Conservation (phyloP, 1,140 invertebrate genomes). For the Ridgeia piscesae region DNA sequence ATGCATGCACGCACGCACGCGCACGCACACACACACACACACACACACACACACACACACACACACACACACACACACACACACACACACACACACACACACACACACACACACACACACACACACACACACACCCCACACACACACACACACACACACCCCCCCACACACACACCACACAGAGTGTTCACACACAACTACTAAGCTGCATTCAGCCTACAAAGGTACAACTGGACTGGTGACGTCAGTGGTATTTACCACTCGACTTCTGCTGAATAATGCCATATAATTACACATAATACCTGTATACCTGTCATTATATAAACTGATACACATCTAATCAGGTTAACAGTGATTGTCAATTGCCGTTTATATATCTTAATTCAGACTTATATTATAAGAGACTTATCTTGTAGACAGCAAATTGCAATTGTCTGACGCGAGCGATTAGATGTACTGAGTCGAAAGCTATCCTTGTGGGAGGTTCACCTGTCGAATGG, state of each 20-base stretch:
- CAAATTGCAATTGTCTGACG: background rate
- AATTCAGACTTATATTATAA: background rate
- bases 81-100: too few species aligned
- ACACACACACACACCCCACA: too few species aligned
- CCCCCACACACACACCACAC: background rate
- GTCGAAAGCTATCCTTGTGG: background rate
- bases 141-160: background rate
- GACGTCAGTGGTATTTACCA: background rate
- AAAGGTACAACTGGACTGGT: background rate
- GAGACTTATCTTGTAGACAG: background rate
- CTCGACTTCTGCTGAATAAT: background rate
- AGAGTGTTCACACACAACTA: background rate
- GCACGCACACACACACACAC: too few species aligned
- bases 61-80: too few species aligned
- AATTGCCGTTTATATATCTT: background rate
- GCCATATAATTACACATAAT: background rate
- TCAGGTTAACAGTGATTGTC: background rate
- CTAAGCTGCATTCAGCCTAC: background rate
- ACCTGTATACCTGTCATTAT: background rate
- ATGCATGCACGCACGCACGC: too few species aligned
- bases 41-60: too few species aligned
- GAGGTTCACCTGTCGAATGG: background rate
- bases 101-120: too few species aligned
- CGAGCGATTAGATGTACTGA: background rate
- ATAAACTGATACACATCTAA: conserved; percentile 1